A percentile compares a stretch with the other conserved stretches of the same genome.
These are phyloP conservation scores for Dynastes tityus DNA, from an alignment of 2,888 invertebrate genomes.

Conservation along the genomic window DNA sequence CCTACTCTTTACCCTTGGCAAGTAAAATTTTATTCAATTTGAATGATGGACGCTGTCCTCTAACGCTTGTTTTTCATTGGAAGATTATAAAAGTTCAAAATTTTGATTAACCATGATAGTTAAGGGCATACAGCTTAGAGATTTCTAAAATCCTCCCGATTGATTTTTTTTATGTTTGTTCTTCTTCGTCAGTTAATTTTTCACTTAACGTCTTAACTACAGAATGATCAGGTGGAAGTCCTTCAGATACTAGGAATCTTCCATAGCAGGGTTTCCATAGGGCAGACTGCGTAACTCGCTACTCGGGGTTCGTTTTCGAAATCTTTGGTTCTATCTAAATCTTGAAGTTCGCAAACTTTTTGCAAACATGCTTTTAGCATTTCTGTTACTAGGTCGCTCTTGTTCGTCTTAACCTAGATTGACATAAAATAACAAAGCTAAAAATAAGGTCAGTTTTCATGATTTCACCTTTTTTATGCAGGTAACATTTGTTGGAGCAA, in stretches of 20 bases:
- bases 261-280: constrained; percentile 69
- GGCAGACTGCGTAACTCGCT: constrained; percentile 73
- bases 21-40: too few relatives aligned
- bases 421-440: not conserved
- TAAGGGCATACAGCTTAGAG: too few relatives aligned
- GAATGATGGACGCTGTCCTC: too few relatives aligned
- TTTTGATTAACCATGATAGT: too few relatives aligned
- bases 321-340: constrained; percentile 68
- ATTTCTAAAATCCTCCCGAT: too few relatives aligned
- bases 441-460: not conserved
- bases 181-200: constrained; percentile 65
- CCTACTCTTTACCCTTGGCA: too few relatives aligned
- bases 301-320: constrained; percentile 70
- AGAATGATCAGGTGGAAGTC: constrained; percentile 70
- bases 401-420: constrained; percentile 36
- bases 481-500: too few relatives aligned
- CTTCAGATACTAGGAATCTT: constrained; percentile 71
- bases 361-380: constrained; percentile 70
- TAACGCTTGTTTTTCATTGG: too few relatives aligned
- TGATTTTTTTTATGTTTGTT: not conserved
- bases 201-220: constrained; percentile 70
- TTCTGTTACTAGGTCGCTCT: constrained; percentile 61
- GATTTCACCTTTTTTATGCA: too few relatives aligned
- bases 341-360: constrained; percentile 70
- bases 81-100: too few relatives aligned